Evolutionary conservation across 2,888 invertebrate species (phyloP), one percentile per base, ranked within the genome.

Genomic region (Helicoverpa assulta): DNA sequence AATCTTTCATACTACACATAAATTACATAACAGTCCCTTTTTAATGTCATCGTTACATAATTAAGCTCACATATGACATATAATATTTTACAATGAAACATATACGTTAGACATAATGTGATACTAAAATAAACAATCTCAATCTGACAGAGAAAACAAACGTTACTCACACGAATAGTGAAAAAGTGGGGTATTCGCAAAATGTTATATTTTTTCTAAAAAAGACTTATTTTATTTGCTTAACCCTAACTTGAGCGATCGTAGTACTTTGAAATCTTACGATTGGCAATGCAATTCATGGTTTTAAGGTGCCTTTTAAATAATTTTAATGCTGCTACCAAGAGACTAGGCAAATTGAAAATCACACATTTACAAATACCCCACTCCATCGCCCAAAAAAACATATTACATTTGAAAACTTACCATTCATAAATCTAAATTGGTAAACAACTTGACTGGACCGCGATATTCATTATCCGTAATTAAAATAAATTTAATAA

Each of bases 391-490:
- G 75, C 76, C 79, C 57, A 86, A 80, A 82, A 84, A 85, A 81
- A 85, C 75, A 80, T 78, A 76, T 77, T 77, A 82, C 77, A 76
- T 69, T 77, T 76, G 73, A 83, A 82, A 79, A 80, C 83, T 79
- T 83, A 85, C 74, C 81, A 83, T 82, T 85, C 83, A 86, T 89
- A 88, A 88, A 85, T 88, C 72, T 77, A 91, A 85, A 88, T 80
- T 91, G 92, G 92, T 92, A 92, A 92, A 91, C 89, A 91, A 88
- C 80, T 70, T 86, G 85, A 86, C 85, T 87, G 77, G 73, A 67
- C 73, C 84, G 87, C 87, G 87, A 88, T 74, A 86, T 72, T 80
- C 88, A 88, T 88, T 86, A 89, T 86, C 83, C 81, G 72, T 70
- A 66, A 37, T 74, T 65, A 73, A 37, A 37, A 71, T 61, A 57